Base-by-base conservation (phyloP, 2,113 vertebrate genomes). In the Nothobranchius kuhntae region DNA sequence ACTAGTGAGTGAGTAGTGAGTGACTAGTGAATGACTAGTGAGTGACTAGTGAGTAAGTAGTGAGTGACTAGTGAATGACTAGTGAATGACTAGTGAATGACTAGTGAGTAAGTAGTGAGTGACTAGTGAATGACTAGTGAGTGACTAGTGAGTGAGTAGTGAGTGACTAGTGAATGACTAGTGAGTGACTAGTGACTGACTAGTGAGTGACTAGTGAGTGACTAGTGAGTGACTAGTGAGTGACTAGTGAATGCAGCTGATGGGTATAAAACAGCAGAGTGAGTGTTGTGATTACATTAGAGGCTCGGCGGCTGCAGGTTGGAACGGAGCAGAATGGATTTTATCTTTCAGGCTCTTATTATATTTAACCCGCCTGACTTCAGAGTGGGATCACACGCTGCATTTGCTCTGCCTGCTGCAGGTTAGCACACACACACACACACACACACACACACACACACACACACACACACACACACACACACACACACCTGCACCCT, bases 361-460 rank as follows among this genome's bases (percentile, higher is more conserved):
- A 71, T 58, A 71, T 78, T 73, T 75, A 80, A 82, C 74, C 72
- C 63, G 59, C 61, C 73, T 75, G 81, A 75, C 67, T 82, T 62
- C 65, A 42, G 72, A 7, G 74, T 65, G 68, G 68, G 73, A 76
- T 55, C 38, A 52, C 77, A 80, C 64, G 69, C 86, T 72, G 74
- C 86, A 81, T 89, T 78, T 82, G 72, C 76, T 82, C 73, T 62
- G 73, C 86, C 78, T 81, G 55, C 61, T 52, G 66, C 53, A 12
- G 60, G 59, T 65, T 71, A 48, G 54, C 73, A 61, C 78, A 77
- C 51, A 80, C 79, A 85, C 77, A 82, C 65, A 56, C 21, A 2
- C 56, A 53, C 66, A 61, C 62, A 58, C 47, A 50, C 47, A n/a
- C 47, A 48, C 47, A 50, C 47, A 50, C 47, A 50, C 47, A 50